Percentiles rank a stretch among this genome's conserved stretches.
Evolutionary conservation across 2,888 invertebrate genomes (phyloP).

Genomic region (Athalia cordata): DNA sequence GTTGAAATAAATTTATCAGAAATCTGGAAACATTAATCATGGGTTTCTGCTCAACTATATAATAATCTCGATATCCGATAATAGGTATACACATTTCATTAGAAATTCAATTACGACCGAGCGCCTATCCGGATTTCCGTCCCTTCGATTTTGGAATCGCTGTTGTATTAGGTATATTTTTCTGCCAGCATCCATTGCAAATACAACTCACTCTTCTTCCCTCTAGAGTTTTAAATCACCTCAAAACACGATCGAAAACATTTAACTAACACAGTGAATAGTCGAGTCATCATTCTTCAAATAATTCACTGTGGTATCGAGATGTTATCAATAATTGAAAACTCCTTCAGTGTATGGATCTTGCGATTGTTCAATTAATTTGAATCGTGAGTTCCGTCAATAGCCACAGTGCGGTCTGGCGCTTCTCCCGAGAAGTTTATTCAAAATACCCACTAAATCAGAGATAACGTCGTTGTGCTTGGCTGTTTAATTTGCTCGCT

Average conservation of each 20-base stretch:
- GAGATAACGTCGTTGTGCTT: background rate
- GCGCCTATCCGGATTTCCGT: conserved; percentile 66
- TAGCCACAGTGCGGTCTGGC: conserved; percentile 27
- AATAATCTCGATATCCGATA: conserved; percentile 14
- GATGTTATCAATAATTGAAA: no score
- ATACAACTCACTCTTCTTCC: no score
- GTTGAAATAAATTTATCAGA: conserved; percentile 70
- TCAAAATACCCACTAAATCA: background rate
- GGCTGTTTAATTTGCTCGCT: background rate
- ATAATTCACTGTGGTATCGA: no score
- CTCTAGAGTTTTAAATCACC: no score
- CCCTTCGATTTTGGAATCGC: conserved; percentile 57
- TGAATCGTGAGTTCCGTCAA: conserved; percentile 16
- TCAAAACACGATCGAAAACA: no score
- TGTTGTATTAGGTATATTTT: conserved; percentile 1
- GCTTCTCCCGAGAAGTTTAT: conserved; percentile 22
- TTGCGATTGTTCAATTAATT: background rate
- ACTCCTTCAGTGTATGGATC: no score
- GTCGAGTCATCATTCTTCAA: no score
- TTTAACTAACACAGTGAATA: no score
- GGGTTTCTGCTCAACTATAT: conserved; percentile 63
- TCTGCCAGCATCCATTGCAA: conserved; percentile 3
- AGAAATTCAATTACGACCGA: conserved; percentile 25
- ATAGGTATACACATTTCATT: conserved; percentile 53
- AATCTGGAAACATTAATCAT: conserved; percentile 68